Base-by-base conservation (phyloP, 2,113 vertebrate genomes). In the Lycaon pictus region DNA sequence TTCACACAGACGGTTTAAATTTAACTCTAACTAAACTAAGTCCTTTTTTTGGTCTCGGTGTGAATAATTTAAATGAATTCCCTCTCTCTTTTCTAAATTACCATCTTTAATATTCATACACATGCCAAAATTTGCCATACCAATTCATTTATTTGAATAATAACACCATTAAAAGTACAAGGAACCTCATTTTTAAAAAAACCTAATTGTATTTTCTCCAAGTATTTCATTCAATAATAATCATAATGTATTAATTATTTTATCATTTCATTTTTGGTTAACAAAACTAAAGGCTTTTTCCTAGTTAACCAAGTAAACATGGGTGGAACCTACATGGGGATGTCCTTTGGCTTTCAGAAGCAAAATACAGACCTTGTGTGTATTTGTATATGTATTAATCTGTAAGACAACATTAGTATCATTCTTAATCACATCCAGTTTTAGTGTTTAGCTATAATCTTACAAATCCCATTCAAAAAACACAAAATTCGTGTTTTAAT, bases 1-100 rank as follows among this genome's bases (percentile, higher is more conserved):
- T 89, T 96, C 48, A 92, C 76, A 77, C 0, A 56, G 56, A 90
- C 58, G 19, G 29, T 56, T 85, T 87, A 58, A 69, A 63, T 53
- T 77, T 93, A 90, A 90, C 11, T 53, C 71, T 90, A 90, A 89
- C 9, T 83, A 56, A 69, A 69, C 25, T 69, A 94, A 76, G 43
- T 69, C 7, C 9, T 74, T 69, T 51, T 84, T 89, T 58, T 87
- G 48, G 3, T 85, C 23, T 88, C 92, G 9, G 87, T 82, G 19
- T 77, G 56, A 93, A 88, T 90, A 89, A 89, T 63, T 86, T 77
- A 92, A 53, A 80, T 92, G 55, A 74, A 90, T 86, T 60, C 32
- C 72, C 37, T 13, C 32, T 83, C 7, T 90, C 13, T 94, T 82
- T 90, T 65, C n/a, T 65, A 95, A 93, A 88, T 65, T 76, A 71